Evolutionary conservation across 2,797 vertebrate genomes (phyloP).

Genomic region (Myioborus miniatus): DNA sequence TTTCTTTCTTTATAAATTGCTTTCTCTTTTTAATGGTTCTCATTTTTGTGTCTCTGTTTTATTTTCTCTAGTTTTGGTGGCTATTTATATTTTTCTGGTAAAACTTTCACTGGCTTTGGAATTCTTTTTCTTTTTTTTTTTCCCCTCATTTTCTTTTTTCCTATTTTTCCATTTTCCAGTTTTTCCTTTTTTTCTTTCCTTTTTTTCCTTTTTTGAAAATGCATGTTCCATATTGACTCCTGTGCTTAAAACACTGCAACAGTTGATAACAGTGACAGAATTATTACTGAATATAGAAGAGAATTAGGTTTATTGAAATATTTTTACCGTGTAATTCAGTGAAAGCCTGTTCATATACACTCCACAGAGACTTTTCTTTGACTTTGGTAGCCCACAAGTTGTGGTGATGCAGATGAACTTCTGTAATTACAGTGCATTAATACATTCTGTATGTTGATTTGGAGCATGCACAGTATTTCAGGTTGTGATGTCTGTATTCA

Average conservation of each 20-base stretch:
- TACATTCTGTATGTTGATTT: neutral
- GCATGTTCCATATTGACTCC: neutral
- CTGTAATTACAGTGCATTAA: neutral
- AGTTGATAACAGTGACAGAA: neutral
- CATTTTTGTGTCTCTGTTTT: neutral
- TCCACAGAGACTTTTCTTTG: neutral
- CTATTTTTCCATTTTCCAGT: neutral
- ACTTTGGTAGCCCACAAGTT: neutral
- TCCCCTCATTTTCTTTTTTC: rapidly evolving
- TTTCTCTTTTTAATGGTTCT: neutral
- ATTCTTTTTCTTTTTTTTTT: neutral
- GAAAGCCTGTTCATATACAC: neutral
- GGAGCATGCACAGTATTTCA: neutral
- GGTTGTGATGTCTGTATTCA: neutral
- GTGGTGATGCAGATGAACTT: neutral
- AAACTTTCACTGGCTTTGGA: neutral
- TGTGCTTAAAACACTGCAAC: neutral
- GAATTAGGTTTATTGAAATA: neutral
- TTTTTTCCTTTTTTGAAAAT: neutral
- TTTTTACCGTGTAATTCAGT: neutral
- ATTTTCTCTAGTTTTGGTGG: slow-evolving; percentile 42
- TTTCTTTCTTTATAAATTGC: neutral
- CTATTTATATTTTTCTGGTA: slow-evolving; percentile 13
- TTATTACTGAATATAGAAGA: neutral
- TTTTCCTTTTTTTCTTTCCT: neutral